A percentile compares a stretch with the other conserved stretches of the same genome.
Evolutionary conservation across 1,140 invertebrate genomes (phyloP).

Genomic region (Agraylea sexmaculata): DNA sequence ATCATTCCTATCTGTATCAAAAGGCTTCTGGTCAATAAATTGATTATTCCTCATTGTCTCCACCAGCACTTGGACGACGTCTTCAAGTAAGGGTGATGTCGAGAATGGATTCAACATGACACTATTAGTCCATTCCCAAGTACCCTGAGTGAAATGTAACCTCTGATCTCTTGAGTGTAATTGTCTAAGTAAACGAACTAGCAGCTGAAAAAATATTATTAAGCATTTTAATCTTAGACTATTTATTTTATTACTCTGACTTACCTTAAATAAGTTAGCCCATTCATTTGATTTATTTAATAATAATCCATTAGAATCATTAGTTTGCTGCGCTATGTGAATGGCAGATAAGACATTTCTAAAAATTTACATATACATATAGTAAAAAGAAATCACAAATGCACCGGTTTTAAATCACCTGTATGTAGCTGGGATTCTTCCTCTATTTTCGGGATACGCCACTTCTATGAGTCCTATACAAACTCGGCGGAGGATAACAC

Average conservation of each 20-base stretch:
- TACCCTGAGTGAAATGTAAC: conserved; percentile 28
- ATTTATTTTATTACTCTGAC: neutral
- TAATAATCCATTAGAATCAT: too few relatives aligned
- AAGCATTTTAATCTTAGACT: too few relatives aligned
- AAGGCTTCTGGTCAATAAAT: too few relatives aligned
- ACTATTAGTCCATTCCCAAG: conserved; percentile 26
- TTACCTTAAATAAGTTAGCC: conserved; percentile 50
- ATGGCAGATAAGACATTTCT: conserved; percentile 8
- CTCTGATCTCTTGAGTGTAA: conserved; percentile 69
- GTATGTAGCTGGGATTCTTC: conserved; percentile 39
- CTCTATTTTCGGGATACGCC: conserved; percentile 73
- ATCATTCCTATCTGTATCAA: too few relatives aligned
- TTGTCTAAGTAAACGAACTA: conserved; percentile 63
- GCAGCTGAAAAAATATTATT: conserved; percentile 39
- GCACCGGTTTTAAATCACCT: conserved; percentile 16
- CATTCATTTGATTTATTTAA: conserved; percentile 39
- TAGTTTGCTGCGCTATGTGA: too few relatives aligned
- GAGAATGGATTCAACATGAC: too few relatives aligned
- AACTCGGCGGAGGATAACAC: conserved; percentile 61
- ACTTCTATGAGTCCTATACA: conserved; percentile 82
- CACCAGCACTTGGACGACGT: too few relatives aligned
- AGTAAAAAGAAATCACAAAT: neutral
- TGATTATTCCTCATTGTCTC: too few relatives aligned
- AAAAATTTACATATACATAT: conserved; percentile 1
- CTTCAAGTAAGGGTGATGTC: too few relatives aligned